These are phyloP conservation scores for Dermolepida albohirtum DNA, from an alignment of 2,888 invertebrate species.

Conservation along the genomic window DNA sequence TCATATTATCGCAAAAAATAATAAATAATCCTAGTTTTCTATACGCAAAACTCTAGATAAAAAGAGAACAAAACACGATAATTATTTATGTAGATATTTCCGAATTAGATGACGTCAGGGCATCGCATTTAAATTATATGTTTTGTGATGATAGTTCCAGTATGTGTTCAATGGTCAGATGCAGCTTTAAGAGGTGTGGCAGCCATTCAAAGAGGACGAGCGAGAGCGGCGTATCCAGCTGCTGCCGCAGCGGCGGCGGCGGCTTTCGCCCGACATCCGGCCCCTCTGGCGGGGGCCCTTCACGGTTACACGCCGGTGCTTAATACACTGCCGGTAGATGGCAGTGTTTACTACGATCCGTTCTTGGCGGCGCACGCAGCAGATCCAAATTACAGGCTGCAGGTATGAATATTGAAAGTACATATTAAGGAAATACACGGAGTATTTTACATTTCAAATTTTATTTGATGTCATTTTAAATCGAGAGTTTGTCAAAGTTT, in stretches of 20 bases:
- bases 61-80: too few species aligned
- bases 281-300: slow-evolving; percentile 78
- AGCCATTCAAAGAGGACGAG: slow-evolving; percentile 83
- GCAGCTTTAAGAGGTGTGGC: slow-evolving; percentile 87
- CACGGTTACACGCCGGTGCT: slow-evolving; percentile 85
- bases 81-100: slow-evolving; percentile 60
- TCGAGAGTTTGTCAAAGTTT: too few species aligned
- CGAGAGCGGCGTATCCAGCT: slow-evolving; percentile 74
- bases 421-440: neutral
- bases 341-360: slow-evolving; percentile 95
- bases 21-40: too few species aligned
- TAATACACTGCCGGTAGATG: slow-evolving; percentile 65
- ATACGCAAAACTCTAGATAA: too few species aligned
- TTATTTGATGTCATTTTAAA: neutral
- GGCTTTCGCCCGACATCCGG: slow-evolving; percentile 75
- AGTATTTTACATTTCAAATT: slow-evolving; percentile 24
- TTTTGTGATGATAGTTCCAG: slow-evolving; percentile 72
- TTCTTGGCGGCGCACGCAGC: slow-evolving; percentile 91
- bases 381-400: slow-evolving; percentile 90
- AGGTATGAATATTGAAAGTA: slow-evolving; percentile 73
- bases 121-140: slow-evolving; percentile 19
- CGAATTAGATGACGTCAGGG: slow-evolving; percentile 44
- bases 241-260: slow-evolving; percentile 82
- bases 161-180: slow-evolving; percentile 93
- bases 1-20: too few species aligned